phyloP scores from a whole-genome alignment of 2,113 vertebrate genomes.

The Xenus cinereus region DNA sequence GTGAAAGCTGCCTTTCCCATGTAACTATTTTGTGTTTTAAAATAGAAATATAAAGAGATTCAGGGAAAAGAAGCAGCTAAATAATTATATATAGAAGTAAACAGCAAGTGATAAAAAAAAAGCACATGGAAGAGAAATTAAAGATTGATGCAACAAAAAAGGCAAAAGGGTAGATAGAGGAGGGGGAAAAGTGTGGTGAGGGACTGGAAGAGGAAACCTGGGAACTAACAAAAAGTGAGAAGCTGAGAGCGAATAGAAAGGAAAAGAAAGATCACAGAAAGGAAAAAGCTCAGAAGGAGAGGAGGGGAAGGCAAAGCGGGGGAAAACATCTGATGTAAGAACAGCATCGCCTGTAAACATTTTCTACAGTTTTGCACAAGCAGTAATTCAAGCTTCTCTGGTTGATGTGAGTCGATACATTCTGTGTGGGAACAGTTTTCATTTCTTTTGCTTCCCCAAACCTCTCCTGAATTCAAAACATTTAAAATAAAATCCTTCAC shows the following conservation, averaged over 20 bases:
- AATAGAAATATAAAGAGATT: background rate
- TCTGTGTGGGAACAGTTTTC: background rate
- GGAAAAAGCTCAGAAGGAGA: background rate
- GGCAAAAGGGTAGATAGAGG: background rate
- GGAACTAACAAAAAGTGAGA: background rate
- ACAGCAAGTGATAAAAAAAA: background rate
- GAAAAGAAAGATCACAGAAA: background rate
- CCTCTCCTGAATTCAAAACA: background rate
- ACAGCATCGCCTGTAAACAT: background rate
- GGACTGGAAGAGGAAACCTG: background rate
- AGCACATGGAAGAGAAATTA: background rate
- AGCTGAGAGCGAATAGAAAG: background rate
- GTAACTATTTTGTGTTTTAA: background rate
- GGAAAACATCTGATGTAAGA: background rate
- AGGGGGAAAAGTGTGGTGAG: background rate
- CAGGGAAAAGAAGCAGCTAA: background rate
- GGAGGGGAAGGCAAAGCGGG: background rate
- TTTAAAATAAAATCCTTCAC: background rate
- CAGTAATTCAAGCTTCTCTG: background rate
- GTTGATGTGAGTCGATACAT: background rate
- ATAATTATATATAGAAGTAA: background rate
- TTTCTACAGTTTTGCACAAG: background rate
- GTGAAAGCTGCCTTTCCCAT: background rate
- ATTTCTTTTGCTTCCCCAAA: background rate
- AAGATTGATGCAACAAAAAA: background rate